Evolutionary conservation across 2,797 vertebrate species (phyloP), one percentile per base, ranked within the genome.

Genomic region (Schizopygopsis malacanthus): DNA sequence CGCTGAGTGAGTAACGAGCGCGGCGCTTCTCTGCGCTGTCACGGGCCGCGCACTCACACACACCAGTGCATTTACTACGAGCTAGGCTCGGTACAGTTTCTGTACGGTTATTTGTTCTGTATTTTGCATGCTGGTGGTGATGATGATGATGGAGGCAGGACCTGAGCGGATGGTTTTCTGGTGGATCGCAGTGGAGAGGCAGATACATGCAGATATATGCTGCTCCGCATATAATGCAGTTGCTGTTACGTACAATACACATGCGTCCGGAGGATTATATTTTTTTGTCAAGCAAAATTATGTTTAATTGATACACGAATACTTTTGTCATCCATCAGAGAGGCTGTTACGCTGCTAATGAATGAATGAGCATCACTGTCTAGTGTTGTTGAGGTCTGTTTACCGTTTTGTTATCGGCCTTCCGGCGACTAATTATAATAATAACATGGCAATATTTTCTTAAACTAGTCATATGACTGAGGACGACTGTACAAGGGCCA

Each of bases 1-100:
- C 96, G 82, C 95, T 94, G 91, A 95, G 97, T 97, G 94, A 96
- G 96, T 95, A 89, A 6, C n/a, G n/a, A 69, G 77, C 70, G 47
- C n/a, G 84, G 43, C 33, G 67, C 54, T 76, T 69, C 84, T 75
- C 50, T 70, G 86, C 65, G 84, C 63, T 83, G 83, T 78, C 69
- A 85, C 50, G 81, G 86, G 86, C 84, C 52, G 59, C 71, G 50
- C 72, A 73, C 43, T 2, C 37, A 43, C 39, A 0, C 43, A 67
- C 45, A 11, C 45, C n/a, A 56, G 50, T 37, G 22, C 20, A 47
- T 78, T 54, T 41, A 84, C 67, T 70, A 56, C 50, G 20, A 12
- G 67, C 3, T 13, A 4, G 25, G 3, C 20, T 43, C 33, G 20
- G 8, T 52, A 4, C 4, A 1, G 22, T 39, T 33, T 50, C 47